A percentile compares a stretch with the other conserved stretches of the same genome.
Conservation (phyloP, 2,113 vertebrate genomes). For the Microcebus ravelobensis region DNA sequence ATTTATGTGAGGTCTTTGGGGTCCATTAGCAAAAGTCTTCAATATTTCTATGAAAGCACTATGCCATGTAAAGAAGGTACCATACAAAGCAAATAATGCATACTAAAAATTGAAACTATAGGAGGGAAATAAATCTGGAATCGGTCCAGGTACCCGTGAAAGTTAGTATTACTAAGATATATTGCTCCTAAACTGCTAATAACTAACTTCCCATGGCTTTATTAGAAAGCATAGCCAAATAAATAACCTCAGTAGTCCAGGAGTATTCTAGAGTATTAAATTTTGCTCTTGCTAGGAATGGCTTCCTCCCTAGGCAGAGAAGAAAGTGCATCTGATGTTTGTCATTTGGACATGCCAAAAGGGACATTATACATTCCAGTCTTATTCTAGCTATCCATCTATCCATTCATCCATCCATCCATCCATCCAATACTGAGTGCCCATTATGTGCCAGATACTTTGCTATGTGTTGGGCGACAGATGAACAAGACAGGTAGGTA, state of each 20-base stretch:
- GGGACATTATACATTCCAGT: not conserved
- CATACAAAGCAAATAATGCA: not conserved
- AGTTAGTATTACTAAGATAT: not conserved
- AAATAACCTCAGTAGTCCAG: not conserved
- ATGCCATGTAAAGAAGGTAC: not conserved
- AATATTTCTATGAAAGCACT: not conserved
- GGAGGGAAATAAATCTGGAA: not conserved
- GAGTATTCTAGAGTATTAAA: not conserved
- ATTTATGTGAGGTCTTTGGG: not conserved
- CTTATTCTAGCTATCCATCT: not conserved
- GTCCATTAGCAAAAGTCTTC: not conserved
- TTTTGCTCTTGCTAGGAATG: not conserved
- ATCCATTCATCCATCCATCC: not conserved
- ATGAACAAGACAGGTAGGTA: not conserved
- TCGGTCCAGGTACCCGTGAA: not conserved
- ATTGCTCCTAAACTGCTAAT: not conserved
- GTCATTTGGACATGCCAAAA: not conserved
- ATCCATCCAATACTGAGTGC: not conserved
- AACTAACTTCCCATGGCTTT: not conserved
- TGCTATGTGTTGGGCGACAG: not conserved
- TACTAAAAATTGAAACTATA: not conserved
- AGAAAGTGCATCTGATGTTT: not conserved
- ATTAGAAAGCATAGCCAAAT: not conserved
- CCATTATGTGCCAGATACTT: not conserved
- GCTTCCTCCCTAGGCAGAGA: not conserved